These are phyloP conservation scores for Anthoptus insignis DNA, from an alignment of 2,888 invertebrate species.

Conservation along the genomic window DNA sequence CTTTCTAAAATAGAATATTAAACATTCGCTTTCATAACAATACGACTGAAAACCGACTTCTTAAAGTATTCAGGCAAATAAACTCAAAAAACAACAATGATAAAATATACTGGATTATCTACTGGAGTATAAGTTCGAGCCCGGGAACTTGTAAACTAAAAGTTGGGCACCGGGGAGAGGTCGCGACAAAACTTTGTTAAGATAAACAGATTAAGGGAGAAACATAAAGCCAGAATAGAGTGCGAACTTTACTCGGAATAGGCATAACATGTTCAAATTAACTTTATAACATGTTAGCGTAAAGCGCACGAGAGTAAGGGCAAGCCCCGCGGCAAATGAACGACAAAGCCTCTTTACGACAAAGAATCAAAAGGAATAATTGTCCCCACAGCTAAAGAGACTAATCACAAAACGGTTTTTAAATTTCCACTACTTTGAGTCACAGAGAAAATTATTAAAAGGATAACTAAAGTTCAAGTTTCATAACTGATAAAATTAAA, in stretches of 20 bases:
- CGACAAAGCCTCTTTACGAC: background rate
- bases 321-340: conserved; percentile 8
- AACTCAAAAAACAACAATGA: conserved; percentile 19
- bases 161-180: conserved; percentile 23
- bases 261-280: conserved; percentile 12
- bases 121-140: conserved; percentile 13
- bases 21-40: background rate
- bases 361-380: conserved; percentile 18
- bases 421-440: conserved; percentile 1
- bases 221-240: conserved; percentile 12
- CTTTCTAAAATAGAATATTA: background rate
- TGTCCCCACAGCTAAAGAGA: conserved; percentile 4
- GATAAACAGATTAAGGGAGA: conserved; percentile 34
- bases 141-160: conserved; percentile 30
- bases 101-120: conserved; percentile 12
- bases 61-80: conserved; percentile 24
- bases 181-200: conserved; percentile 25
- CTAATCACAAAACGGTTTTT: conserved; percentile 13
- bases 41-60: conserved; percentile 1
- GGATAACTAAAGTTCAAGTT: background rate
- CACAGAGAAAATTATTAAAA: conserved; percentile 8
- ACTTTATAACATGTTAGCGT: conserved; percentile 3
- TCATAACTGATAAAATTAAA: background rate
- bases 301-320: background rate
- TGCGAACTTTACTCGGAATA: conserved; percentile 14